Evolutionary conservation across 2,113 vertebrate genomes (phyloP).

Genomic region (Oostethus manadensis): DNA sequence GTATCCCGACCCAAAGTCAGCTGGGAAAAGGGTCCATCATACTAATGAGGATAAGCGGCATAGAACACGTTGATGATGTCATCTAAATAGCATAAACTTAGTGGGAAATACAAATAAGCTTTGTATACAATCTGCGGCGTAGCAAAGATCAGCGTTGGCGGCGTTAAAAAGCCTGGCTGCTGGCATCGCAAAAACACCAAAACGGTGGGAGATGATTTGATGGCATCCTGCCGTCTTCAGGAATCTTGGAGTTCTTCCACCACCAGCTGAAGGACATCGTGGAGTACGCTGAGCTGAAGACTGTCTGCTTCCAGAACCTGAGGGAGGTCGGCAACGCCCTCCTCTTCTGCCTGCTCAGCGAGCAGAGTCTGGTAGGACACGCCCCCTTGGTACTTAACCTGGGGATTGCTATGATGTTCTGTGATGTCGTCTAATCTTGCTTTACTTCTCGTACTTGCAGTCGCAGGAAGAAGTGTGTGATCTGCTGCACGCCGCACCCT

Average conservation of each 20-base stretch:
- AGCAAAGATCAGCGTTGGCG: too few relatives aligned
- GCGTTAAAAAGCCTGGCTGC: too few relatives aligned
- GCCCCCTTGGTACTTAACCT: too few relatives aligned
- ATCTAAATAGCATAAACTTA: too few relatives aligned
- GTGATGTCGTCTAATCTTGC: background rate
- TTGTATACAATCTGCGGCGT: too few relatives aligned
- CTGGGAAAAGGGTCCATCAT: too few relatives aligned
- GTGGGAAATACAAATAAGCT: too few relatives aligned
- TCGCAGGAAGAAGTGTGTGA: conserved; percentile 99
- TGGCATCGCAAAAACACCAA: too few relatives aligned
- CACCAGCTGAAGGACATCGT: conserved; percentile 99
- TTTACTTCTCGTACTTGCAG: conserved; percentile 58
- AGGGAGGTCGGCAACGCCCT: conserved; percentile 96
- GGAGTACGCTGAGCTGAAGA: conserved; percentile 97
- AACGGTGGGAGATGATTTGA: too few relatives aligned
- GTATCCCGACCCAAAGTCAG: too few relatives aligned
- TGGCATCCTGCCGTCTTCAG: conserved; percentile 53
- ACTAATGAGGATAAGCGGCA: too few relatives aligned
- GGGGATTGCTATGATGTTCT: background rate
- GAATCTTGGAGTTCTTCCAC: conserved; percentile 98
- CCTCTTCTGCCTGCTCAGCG: conserved; percentile 97
- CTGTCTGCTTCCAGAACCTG: conserved; percentile 96
- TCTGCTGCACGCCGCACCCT: conserved; percentile 95
- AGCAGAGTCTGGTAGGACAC: conserved; percentile 85
- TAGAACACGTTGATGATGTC: too few relatives aligned